Base-by-base conservation (phyloP, 2,888 invertebrate genomes). In the Octodonta nipae region DNA sequence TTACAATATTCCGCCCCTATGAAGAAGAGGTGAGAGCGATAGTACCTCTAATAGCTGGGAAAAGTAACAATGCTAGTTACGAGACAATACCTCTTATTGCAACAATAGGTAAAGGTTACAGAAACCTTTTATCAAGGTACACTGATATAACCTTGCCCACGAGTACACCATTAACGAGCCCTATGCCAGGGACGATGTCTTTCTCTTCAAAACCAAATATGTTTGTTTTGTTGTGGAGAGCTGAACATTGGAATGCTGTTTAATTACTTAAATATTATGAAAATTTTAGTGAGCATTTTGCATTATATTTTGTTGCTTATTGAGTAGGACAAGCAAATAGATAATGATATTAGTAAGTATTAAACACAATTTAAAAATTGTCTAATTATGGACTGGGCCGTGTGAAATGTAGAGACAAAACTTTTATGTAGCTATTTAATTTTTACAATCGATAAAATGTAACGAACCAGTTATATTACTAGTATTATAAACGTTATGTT, bases 1-100 rank as follows among this genome's bases (percentile, higher is more conserved):
- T 91, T 35, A 87, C 88, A 3, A 82, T 92, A n/a, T 91, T 91
- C 66, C 69, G 91, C 22, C 88, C 91, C 0, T 87, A 85, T 53
- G 84, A 88, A 59, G 81, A 81, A 47, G 81, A 87, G 60, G 73
- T 80, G 8, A 67, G 68, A 32, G 68, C 72, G 1, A 76, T 81
- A 34, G 63, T 78, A 25, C 64, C 78, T 0, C 63, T 79, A 36
- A 57, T 61, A 1, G 40, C 48, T 30, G 45, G 45, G 20, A 58
- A 58, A 38, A 60, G 56, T 39, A 42, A 60, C 50, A 55, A 63
- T 55, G 45, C 52, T 43, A 33, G 61, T 54, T 51, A 64, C 42
- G 60, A 66, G 32, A 59, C 63, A 48, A 56, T 59, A 36, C 54
- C 72, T 36, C 55, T 73, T 54, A 62, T 88, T 40, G 85, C 78